These are phyloP conservation scores for Oxystoma pomonae DNA, from an alignment of 2,888 invertebrate species.

Conservation along the genomic window DNA sequence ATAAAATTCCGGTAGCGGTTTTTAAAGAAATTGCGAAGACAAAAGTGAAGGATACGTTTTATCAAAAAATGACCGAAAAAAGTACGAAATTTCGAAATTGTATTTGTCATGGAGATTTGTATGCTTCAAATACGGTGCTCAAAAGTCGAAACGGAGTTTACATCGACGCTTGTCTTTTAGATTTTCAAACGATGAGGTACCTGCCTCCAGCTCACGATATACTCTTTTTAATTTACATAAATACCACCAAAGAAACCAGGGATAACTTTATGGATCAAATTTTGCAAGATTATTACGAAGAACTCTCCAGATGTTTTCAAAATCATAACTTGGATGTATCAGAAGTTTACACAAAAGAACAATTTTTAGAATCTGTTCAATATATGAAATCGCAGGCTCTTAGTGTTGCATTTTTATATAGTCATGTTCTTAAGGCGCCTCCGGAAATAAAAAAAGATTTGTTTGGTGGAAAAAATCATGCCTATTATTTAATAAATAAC, in stretches of 20 bases:
- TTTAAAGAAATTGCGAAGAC: conserved; percentile 16
- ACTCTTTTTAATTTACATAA: conserved; percentile 38
- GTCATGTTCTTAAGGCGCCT: conserved; percentile 19
- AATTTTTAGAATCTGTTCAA: conserved; percentile 28
- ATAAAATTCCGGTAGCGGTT: conserved; percentile 14
- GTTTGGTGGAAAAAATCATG: conserved; percentile 23
- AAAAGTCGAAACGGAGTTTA: conserved; percentile 23
- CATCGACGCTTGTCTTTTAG: conserved; percentile 35
- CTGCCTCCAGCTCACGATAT: conserved; percentile 63
- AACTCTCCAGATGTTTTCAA: conserved; percentile 25
- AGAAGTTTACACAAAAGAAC: conserved; percentile 26
- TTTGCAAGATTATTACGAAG: conserved; percentile 29
- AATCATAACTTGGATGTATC: conserved; percentile 25
- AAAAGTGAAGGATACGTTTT: conserved; percentile 5
- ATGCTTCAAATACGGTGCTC: conserved; percentile 39
- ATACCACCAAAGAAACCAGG: conserved; percentile 26
- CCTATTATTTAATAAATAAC: conserved; percentile 10
- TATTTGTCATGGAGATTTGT: conserved; percentile 41
- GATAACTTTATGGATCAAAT: conserved; percentile 25
- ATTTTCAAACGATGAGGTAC: conserved; percentile 47
- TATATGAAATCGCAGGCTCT: conserved; percentile 28
- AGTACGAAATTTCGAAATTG: conserved; percentile 45
- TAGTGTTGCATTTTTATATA: conserved; percentile 21
- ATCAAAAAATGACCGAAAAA: conserved; percentile 28
- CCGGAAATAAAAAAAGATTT: conserved; percentile 26